phyloP scores from a whole-genome alignment of 2,113 vertebrate species.

The Myotis lucifugus region DNA sequence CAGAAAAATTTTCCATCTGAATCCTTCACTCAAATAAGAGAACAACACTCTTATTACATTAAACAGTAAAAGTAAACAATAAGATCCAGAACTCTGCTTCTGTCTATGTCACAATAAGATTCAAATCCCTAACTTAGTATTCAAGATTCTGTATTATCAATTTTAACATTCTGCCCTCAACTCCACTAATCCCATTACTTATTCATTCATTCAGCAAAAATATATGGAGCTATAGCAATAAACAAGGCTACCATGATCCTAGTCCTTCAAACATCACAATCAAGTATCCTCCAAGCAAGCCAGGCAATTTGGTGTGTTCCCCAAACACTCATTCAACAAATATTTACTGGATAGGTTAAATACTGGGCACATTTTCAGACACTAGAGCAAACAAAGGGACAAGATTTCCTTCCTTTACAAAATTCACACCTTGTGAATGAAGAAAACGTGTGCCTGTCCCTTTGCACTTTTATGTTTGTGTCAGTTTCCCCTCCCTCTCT shows the following conservation, averaged over 20 bases:
- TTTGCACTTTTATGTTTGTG: not conserved
- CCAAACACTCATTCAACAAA: not conserved
- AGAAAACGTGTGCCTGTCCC: not conserved
- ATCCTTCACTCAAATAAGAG: not conserved
- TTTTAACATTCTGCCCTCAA: not conserved
- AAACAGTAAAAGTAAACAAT: not conserved
- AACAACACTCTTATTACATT: not conserved
- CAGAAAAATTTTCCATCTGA: slow-evolving; percentile 13
- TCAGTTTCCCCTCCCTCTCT: not conserved
- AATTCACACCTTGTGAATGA: not conserved
- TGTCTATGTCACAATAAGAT: not conserved
- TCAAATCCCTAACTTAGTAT: not conserved
- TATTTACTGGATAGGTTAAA: not conserved
- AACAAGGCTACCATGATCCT: not conserved
- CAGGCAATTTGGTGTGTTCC: not conserved
- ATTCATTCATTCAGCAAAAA: not conserved
- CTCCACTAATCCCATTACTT: not conserved
- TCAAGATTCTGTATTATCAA: not conserved
- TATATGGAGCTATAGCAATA: not conserved
- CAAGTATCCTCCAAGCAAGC: not conserved
- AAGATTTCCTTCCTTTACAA: not conserved
- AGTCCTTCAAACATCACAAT: not conserved
- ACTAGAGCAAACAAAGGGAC: not conserved
- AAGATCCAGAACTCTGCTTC: not conserved
- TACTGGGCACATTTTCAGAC: not conserved